A percentile compares a stretch with the other conserved stretches of the same genome.
These are phyloP conservation scores for Andrena trimmerana DNA, from an alignment of 2,888 invertebrate genomes.

Conservation along the genomic window DNA sequence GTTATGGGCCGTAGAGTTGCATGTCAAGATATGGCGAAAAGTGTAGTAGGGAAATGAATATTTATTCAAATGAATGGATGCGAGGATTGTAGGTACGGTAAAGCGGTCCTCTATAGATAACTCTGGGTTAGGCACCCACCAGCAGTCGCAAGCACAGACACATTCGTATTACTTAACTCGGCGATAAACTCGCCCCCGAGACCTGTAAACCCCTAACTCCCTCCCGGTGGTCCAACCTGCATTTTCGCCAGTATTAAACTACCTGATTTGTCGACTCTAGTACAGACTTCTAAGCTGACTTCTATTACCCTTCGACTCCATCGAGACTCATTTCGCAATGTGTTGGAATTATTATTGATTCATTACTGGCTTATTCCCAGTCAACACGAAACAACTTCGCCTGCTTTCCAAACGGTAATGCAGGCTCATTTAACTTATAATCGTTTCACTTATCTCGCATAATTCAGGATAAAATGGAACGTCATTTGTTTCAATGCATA, in stretches of 20 bases:
- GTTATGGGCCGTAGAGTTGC: background rate
- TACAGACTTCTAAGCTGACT: conserved; percentile 69
- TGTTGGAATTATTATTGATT: conserved; percentile 44
- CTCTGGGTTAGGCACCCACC: conserved; percentile 75
- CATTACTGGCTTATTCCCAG: conserved; percentile 12
- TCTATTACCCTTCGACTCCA: conserved; percentile 65
- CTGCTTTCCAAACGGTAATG: background rate
- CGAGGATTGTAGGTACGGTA: conserved; percentile 73
- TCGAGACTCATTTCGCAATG: conserved; percentile 45
- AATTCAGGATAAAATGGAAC: background rate
- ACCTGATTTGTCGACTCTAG: conserved; percentile 76
- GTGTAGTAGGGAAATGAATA: conserved; percentile 72
- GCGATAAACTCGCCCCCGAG: conserved; percentile 85
- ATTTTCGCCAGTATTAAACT: conserved; percentile 77
- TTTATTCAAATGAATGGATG: conserved; percentile 80
- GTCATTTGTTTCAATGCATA: background rate
- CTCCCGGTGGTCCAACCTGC: conserved; percentile 72
- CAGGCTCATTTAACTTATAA: no score
- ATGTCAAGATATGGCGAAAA: conserved; percentile 22
- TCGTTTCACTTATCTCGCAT: background rate
- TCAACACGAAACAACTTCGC: background rate
- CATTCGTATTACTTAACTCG: conserved; percentile 87
- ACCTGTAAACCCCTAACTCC: conserved; percentile 79
- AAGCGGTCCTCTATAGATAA: conserved; percentile 81
- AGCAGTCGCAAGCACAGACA: conserved; percentile 78